phyloP scores from a whole-genome alignment of 1,140 invertebrate genomes.

The Lasaia peninsularis region DNA sequence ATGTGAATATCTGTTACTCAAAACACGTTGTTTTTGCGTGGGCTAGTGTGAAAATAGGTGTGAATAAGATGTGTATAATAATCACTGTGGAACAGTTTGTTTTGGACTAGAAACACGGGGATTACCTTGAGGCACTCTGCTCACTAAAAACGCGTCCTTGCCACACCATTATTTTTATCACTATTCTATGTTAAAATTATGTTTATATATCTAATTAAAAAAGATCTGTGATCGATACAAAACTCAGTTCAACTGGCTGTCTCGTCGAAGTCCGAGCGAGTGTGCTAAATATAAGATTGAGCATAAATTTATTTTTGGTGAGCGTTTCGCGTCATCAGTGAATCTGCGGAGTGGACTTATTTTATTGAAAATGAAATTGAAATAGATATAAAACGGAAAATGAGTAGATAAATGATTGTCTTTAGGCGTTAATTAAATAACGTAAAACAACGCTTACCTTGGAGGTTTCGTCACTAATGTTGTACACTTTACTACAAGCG shows the following conservation, averaged over 20 bases:
- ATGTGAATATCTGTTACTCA: slow-evolving; percentile 63
- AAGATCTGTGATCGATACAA: slow-evolving; percentile 62
- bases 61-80: slow-evolving; percentile 69
- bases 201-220: slow-evolving; percentile 39
- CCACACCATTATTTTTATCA: slow-evolving; percentile 32
- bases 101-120: slow-evolving; percentile 48
- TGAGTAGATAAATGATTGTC: not conserved
- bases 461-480: not conserved
- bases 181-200: slow-evolving; percentile 38
- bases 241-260: slow-evolving; percentile 65
- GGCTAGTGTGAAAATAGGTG: slow-evolving; percentile 74
- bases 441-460: not conserved
- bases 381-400: not conserved
- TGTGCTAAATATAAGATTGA: slow-evolving; percentile 75
- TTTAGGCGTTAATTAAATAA: not conserved
- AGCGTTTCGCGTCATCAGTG: slow-evolving; percentile 68
- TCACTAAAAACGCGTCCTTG: slow-evolving; percentile 32
- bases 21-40: slow-evolving; percentile 71
- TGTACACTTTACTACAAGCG: not conserved
- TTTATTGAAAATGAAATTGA: slow-evolving; percentile 32
- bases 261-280: slow-evolving; percentile 51
- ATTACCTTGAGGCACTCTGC: slow-evolving; percentile 60
- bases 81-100: slow-evolving; percentile 55
- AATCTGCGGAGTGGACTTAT: slow-evolving; percentile 40
- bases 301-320: slow-evolving; percentile 74